Conservation (phyloP, 2,113 vertebrate genomes). For the Plectropomus leopardus region DNA sequence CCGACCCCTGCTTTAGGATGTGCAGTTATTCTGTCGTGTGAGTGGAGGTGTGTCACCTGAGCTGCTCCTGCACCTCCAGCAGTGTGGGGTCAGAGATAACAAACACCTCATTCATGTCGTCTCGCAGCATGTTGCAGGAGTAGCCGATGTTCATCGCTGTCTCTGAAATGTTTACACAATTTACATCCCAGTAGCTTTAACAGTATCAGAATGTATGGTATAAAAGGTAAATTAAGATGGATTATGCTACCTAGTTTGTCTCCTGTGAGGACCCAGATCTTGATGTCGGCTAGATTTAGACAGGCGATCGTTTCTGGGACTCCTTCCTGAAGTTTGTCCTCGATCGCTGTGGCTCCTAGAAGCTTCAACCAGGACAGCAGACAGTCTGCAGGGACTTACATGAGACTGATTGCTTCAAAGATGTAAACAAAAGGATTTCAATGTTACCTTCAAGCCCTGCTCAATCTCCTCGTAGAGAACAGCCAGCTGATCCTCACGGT, state of each 20-base stretch:
- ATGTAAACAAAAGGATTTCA: slow-evolving; percentile 4
- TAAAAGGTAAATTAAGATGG: neutral
- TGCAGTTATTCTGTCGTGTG: no score
- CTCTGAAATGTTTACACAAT: slow-evolving; percentile 78
- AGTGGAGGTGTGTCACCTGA: slow-evolving; percentile 77
- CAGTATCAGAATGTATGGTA: neutral
- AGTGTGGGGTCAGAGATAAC: slow-evolving; percentile 83
- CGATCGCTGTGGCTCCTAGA: slow-evolving; percentile 90
- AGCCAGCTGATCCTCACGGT: slow-evolving; percentile 62
- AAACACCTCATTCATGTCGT: slow-evolving; percentile 89
- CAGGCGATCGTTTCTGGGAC: slow-evolving; percentile 87
- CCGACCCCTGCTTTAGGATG: no score
- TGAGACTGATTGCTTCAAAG: neutral
- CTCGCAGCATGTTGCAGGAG: slow-evolving; percentile 88
- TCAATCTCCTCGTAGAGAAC: slow-evolving; percentile 69
- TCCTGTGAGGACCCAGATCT: slow-evolving; percentile 92
- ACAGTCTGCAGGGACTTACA: slow-evolving; percentile 32
- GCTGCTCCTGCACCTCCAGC: slow-evolving; percentile 85
- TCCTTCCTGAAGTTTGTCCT: slow-evolving; percentile 92
- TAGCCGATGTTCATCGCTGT: slow-evolving; percentile 91
- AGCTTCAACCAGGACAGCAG: slow-evolving; percentile 79
- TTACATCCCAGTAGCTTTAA: neutral
- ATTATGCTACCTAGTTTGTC: slow-evolving; percentile 88
- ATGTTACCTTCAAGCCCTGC: slow-evolving; percentile 64
- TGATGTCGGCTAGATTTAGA: slow-evolving; percentile 88